A percentile compares a stretch with the other conserved stretches of the same genome.
phyloP scores from a whole-genome alignment of 2,797 vertebrate species.

The Acipenser transmontanus region DNA sequence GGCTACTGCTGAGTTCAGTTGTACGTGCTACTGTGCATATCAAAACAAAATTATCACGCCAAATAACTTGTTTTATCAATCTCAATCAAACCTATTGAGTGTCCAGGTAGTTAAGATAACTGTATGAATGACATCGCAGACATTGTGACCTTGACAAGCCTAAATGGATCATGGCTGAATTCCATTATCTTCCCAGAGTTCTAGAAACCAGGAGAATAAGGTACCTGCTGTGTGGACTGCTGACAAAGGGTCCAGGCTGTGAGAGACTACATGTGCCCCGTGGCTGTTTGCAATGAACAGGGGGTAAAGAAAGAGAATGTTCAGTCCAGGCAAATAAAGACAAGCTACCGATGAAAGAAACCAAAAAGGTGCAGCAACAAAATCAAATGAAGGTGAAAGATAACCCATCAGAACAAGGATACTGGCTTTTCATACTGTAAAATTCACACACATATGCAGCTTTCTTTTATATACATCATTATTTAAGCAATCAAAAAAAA shows the following conservation, averaged over 20 bases:
- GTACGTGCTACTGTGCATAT: too few species aligned
- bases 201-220: constrained; percentile 90
- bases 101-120: too few species aligned
- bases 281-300: constrained; percentile 98
- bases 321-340: constrained; percentile 99
- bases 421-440: constrained; percentile 76
- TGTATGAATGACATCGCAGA: constrained; percentile 12
- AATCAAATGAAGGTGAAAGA: constrained; percentile 67
- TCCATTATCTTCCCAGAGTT: constrained; percentile 82
- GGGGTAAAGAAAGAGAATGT: constrained; percentile 98
- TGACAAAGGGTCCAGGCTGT: constrained; percentile 92
- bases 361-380: constrained; percentile 77
- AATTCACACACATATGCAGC: too few species aligned
- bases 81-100: too few species aligned
- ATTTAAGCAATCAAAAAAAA: too few species aligned
- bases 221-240: constrained; percentile 95
- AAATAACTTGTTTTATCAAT: too few species aligned
- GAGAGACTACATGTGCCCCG: constrained; percentile 97
- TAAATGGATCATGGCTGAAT: constrained; percentile 41
- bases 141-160: constrained; percentile 15
- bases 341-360: constrained; percentile 89
- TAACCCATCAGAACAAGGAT: constrained; percentile 76
- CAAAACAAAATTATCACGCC: too few species aligned
- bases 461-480: too few species aligned
- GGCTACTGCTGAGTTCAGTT: too few species aligned